Conservation (phyloP, 1,140 invertebrate species). For the Drosophila setifemur region DNA sequence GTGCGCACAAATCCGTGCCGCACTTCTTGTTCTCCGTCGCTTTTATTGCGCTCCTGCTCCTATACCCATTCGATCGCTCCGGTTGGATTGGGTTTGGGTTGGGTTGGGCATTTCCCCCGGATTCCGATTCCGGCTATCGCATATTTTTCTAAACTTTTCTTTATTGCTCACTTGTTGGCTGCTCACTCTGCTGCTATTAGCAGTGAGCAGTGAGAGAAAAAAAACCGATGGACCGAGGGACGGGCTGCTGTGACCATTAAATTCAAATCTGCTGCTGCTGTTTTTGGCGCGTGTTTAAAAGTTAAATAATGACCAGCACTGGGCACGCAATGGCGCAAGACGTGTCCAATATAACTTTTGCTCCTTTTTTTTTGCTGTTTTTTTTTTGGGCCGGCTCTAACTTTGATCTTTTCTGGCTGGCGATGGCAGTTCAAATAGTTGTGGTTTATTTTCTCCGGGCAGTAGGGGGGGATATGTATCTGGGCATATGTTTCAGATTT, state of each 20-base stretch:
- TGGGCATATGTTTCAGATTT: conserved; percentile 35
- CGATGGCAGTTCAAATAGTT: conserved; percentile 70
- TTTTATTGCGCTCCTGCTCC: conserved; percentile 57
- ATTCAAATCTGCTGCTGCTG: conserved; percentile 75
- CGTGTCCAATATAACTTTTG: conserved; percentile 79
- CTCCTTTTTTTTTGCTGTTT: not conserved
- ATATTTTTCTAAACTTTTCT: conserved; percentile 81
- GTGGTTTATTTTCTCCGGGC: conserved; percentile 35
- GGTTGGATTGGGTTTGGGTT: not conserved
- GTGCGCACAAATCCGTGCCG: conserved; percentile 78
- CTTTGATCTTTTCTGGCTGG: conserved; percentile 67
- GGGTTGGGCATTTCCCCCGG: too few relatives aligned
- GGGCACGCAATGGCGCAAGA: conserved; percentile 72
- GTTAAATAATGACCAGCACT: conserved; percentile 72
- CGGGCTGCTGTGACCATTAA: conserved; percentile 62
- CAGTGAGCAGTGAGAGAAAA: conserved; percentile 5
- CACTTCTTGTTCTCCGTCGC: conserved; percentile 39
- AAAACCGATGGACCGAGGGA: not conserved
- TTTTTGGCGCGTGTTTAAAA: conserved; percentile 75
- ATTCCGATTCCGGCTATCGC: too few relatives aligned
- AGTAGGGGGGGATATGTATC: conserved; percentile 56
- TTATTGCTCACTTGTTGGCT: conserved; percentile 79
- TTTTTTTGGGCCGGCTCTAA: conserved; percentile 13
- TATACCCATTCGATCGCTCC: conserved; percentile 71
- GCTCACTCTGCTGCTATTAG: conserved; percentile 51